phyloP scores from a whole-genome alignment of 2,113 vertebrate genomes.

The Grammomys dolichurus region DNA sequence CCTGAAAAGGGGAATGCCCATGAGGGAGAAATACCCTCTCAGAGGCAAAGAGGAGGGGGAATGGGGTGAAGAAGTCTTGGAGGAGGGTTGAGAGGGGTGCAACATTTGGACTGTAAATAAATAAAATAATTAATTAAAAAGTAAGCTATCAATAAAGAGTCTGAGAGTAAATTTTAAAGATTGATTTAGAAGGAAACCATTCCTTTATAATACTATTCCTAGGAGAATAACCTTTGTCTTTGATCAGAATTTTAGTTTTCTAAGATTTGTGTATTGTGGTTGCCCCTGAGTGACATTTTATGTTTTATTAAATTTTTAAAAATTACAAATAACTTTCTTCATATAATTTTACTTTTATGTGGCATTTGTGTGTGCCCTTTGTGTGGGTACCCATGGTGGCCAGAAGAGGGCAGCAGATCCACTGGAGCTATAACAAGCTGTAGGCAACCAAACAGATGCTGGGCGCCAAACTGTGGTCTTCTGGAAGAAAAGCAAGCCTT shows the following conservation, averaged over 20 bases:
- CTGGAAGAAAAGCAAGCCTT: background rate
- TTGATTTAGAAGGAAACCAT: background rate
- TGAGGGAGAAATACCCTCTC: too few species aligned
- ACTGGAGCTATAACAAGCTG: background rate
- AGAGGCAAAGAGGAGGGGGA: too few species aligned
- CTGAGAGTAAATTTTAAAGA: constrained; percentile 8
- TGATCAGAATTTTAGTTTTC: background rate
- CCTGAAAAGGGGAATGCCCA: too few species aligned
- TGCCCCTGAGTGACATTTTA: background rate
- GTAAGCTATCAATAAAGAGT: too few species aligned
- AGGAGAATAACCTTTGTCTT: constrained; percentile 26
- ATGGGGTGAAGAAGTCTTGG: too few species aligned
- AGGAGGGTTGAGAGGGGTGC: too few species aligned
- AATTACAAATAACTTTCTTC: background rate
- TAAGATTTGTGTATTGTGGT: background rate
- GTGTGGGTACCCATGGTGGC: background rate
- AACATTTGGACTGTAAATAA: too few species aligned
- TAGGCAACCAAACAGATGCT: background rate
- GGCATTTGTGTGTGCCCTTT: background rate
- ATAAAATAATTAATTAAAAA: too few species aligned
- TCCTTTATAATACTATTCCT: background rate
- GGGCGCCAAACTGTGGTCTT: background rate
- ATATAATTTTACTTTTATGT: background rate
- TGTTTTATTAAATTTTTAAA: background rate
- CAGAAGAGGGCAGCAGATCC: background rate